Conservation (phyloP, 2,797 vertebrate species). For the Phataginus tetradactyla region DNA sequence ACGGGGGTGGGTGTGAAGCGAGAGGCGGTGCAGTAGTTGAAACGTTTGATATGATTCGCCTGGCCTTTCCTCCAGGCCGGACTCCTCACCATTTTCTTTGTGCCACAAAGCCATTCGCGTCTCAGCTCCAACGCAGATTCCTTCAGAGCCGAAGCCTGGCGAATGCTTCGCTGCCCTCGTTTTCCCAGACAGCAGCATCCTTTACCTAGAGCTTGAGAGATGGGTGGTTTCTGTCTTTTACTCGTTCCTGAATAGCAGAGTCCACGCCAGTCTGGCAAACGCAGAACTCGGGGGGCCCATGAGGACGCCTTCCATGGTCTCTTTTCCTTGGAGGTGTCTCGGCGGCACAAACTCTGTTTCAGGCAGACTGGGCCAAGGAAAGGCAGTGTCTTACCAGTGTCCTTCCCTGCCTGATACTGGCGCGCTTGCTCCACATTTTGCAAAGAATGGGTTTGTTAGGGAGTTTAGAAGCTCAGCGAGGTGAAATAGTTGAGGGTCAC, state of each 20-base stretch:
- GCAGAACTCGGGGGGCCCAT: background rate
- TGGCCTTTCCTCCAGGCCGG: background rate
- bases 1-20: background rate
- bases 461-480: background rate
- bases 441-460: background rate
- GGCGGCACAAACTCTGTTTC: background rate
- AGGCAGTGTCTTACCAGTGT: background rate
- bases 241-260: background rate
- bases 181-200: rapidly evolving
- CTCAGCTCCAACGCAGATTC: background rate
- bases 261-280: background rate
- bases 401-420: background rate
- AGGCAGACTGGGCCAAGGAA: background rate
- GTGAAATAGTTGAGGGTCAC: background rate
- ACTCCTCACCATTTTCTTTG: background rate
- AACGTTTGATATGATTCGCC: background rate
- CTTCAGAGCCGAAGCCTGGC: background rate
- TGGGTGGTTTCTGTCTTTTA: background rate
- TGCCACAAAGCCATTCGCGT: background rate
- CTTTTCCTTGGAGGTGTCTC: background rate
- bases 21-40: background rate
- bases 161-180: rapidly evolving
- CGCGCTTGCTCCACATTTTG: background rate
- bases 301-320: rapidly evolving
- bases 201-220: background rate